phyloP scores from a whole-genome alignment of 2,888 invertebrate genomes.

The Diogma glabrata region DNA sequence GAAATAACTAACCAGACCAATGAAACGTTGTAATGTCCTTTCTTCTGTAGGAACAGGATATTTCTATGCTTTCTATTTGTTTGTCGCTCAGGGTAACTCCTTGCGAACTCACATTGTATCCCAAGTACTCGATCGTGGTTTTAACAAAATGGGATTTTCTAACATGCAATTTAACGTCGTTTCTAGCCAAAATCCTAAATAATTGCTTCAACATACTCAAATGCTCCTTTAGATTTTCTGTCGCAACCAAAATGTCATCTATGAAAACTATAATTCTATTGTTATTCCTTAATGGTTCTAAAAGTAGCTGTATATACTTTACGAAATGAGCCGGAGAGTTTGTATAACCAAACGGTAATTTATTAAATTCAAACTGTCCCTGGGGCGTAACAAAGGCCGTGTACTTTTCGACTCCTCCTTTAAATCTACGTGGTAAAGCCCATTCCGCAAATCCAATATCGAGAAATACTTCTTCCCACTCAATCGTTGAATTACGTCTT shows the following conservation, averaged over 20 bases:
- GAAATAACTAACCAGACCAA: conserved; percentile 1
- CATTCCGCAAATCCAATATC: conserved; percentile 13
- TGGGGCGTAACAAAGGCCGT: conserved; percentile 11
- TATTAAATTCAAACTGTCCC: background rate
- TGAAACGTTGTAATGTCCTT: background rate
- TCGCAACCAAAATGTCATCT: background rate
- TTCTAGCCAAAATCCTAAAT: no score
- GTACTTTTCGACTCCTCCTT: conserved; percentile 15
- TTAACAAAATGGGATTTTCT: background rate
- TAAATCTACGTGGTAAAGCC: conserved; percentile 14
- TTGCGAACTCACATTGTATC: background rate
- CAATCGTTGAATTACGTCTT: conserved; percentile 13
- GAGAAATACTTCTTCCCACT: conserved; percentile 13
- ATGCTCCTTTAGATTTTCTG: background rate
- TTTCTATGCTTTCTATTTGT: background rate
- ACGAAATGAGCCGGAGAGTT: background rate
- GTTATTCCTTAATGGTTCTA: background rate
- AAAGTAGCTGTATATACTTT: background rate
- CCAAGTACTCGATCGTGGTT: background rate
- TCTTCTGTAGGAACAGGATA: background rate
- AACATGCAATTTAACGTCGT: no score
- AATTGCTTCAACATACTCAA: no score
- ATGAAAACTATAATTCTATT: background rate
- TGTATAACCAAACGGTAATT: background rate
- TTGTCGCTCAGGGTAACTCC: background rate